phyloP scores from a whole-genome alignment of 2,113 vertebrate species.

The Grammomys dolichurus region DNA sequence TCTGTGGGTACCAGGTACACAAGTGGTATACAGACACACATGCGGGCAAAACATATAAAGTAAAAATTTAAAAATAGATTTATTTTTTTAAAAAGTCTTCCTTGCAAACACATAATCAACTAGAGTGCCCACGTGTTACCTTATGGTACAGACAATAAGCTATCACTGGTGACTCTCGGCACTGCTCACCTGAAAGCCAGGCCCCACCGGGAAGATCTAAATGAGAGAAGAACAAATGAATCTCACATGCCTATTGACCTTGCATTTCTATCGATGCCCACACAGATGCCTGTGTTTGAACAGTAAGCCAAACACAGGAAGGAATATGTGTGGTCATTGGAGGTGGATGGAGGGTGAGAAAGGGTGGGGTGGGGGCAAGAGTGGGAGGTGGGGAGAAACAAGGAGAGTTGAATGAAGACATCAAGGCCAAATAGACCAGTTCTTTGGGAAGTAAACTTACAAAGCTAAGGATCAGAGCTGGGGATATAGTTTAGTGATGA shows the following conservation, averaged over 20 bases:
- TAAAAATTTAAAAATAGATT: background rate
- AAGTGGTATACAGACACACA: background rate
- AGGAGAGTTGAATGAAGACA: background rate
- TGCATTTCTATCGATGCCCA: background rate
- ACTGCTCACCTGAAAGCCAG: background rate
- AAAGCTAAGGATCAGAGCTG: constrained; percentile 12
- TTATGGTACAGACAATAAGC: background rate
- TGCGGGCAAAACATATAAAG: background rate
- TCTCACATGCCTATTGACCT: background rate
- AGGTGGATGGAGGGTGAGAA: no score
- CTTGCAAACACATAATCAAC: background rate
- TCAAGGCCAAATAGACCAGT: background rate
- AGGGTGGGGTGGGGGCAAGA: background rate
- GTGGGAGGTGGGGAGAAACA: background rate
- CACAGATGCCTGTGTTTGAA: background rate
- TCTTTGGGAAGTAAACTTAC: constrained; percentile 23
- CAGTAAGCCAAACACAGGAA: background rate
- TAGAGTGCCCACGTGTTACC: background rate
- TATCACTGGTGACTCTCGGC: background rate
- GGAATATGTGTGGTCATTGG: background rate
- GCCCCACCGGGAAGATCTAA: background rate
- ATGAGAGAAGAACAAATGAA: background rate
- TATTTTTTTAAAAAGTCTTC: background rate
- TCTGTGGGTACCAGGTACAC: background rate
- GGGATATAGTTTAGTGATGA: background rate